Conservation (phyloP, 1,140 invertebrate genomes). For the Augochlora pura region DNA sequence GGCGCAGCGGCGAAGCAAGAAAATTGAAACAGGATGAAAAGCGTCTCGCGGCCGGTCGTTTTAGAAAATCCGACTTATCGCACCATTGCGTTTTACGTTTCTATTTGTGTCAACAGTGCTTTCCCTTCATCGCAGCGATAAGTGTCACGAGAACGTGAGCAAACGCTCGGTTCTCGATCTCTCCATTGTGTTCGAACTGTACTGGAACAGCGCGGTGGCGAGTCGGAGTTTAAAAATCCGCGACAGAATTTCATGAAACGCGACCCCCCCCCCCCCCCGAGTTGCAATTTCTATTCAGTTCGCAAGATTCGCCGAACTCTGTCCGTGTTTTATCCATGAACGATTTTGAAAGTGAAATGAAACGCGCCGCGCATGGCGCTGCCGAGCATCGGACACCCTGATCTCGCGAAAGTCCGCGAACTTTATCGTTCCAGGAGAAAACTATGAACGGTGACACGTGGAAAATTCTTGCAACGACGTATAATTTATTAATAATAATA, state of each 20-base stretch:
- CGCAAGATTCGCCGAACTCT: too few relatives aligned
- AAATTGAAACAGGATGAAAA: not conserved
- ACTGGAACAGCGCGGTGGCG: not conserved
- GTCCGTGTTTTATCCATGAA: not conserved
- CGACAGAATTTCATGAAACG: too few relatives aligned
- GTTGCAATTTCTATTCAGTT: too few relatives aligned
- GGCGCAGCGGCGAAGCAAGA: not conserved
- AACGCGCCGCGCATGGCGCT: too few relatives aligned
- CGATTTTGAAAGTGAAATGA: not conserved
- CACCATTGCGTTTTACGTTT: not conserved
- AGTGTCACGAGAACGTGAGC: slow-evolving; percentile 5
- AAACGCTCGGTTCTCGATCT: not conserved
- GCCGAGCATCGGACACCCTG: too few relatives aligned
- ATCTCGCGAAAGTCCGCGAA: too few relatives aligned
- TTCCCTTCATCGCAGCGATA: not conserved
- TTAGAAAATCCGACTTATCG: not conserved
- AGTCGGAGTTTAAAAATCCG: too few relatives aligned
- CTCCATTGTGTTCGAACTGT: not conserved
- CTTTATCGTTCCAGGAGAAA: too few relatives aligned
- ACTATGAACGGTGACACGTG: too few relatives aligned
- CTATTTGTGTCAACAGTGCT: not conserved
- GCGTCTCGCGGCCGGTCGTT: not conserved
- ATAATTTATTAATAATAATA: too few relatives aligned
- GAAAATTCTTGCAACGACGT: too few relatives aligned
- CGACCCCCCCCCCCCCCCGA: too few relatives aligned